Conservation (phyloP, 2,888 invertebrate species). For the Caenorhabditis sinica region DNA sequence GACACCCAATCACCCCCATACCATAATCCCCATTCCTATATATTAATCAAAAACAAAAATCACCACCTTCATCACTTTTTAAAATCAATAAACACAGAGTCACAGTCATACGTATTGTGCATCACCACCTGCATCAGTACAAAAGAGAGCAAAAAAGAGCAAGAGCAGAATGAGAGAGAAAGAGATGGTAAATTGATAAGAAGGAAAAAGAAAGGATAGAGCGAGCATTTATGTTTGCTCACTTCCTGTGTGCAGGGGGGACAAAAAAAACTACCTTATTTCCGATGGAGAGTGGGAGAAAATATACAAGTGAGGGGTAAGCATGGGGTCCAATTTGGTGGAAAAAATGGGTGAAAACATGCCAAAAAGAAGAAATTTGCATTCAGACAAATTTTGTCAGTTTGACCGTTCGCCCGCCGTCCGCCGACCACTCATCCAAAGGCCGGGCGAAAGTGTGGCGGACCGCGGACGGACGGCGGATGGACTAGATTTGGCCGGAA, state of each 20-base stretch:
- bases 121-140: no score
- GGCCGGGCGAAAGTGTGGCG: no score
- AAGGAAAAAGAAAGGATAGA: not conserved
- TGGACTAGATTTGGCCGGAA: no score
- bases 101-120: constrained; percentile 33
- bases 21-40: not conserved
- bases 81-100: constrained; percentile 27
- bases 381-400: no score
- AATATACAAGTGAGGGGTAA: no score
- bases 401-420: no score
- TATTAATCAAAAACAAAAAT: not conserved
- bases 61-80: not conserved
- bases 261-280: constrained; percentile 4
- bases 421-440: no score
- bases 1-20: not conserved
- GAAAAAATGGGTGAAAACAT: no score
- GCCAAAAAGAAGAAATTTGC: no score
- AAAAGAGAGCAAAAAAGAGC: not conserved
- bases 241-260: constrained; percentile 55
- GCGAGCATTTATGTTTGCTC: constrained; percentile 50
- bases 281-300: constrained; percentile 7
- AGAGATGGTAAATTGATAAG: constrained; percentile 26
- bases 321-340: no score
- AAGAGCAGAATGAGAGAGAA: constrained; percentile 10
- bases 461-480: no score